phyloP scores from a whole-genome alignment of 2,797 vertebrate genomes.

The Astyanax mexicanus region DNA sequence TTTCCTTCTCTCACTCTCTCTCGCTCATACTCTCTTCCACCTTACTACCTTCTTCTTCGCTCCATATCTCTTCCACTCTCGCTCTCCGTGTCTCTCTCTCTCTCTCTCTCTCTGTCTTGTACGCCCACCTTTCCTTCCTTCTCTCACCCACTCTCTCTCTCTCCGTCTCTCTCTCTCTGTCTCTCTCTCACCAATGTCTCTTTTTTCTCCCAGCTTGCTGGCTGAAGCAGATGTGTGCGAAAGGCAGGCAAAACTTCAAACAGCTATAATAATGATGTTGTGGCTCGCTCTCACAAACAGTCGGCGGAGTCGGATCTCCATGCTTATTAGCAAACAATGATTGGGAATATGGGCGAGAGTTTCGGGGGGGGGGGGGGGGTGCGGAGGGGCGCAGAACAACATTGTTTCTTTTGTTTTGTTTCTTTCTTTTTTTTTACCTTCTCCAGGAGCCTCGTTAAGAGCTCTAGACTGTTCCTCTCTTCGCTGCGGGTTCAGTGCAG shows the following conservation, averaged over 20 bases:
- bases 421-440: conserved; percentile 5
- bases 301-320: conserved; percentile 64
- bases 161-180: conserved; percentile 13
- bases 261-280: conserved; percentile 81
- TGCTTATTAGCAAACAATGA: conserved; percentile 78
- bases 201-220: conserved; percentile 65
- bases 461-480: conserved; percentile 24
- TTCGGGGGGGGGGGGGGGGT: background rate
- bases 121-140: background rate
- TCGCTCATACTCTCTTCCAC: conserved; percentile 10
- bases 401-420: conserved; percentile 23
- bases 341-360: conserved; percentile 59
- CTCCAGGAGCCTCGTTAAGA: conserved; percentile 65
- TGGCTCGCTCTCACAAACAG: conserved; percentile 73
- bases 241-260: conserved; percentile 70
- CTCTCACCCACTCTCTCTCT: conserved; percentile 21
- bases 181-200: background rate
- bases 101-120: conserved; percentile 22
- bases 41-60: background rate
- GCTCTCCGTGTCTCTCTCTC: conserved; percentile 31
- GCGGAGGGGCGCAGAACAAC: conserved; percentile 20
- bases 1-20: conserved; percentile 18
- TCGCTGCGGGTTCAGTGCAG: conserved; percentile 36
- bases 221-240: conserved; percentile 70
- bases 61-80: conserved; percentile 35